Evolutionary conservation across 2,797 vertebrate species (phyloP).

Genomic region (Capromys pilorides): DNA sequence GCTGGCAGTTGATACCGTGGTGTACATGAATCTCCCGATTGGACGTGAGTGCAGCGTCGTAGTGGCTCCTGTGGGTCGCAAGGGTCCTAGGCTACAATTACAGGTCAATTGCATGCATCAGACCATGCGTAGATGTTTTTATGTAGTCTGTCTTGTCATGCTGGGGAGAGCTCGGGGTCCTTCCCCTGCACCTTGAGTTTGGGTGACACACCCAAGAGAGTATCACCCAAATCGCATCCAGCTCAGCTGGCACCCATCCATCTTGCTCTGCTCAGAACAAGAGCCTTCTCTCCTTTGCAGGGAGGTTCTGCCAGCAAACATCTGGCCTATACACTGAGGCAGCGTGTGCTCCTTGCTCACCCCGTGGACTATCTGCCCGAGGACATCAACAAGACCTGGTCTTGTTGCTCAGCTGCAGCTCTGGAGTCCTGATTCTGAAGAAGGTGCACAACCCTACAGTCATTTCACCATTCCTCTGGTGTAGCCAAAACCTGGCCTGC

Average conservation of each 20-base stretch:
- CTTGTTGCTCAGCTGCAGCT: fast-evolving
- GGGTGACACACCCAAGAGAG: fast-evolving
- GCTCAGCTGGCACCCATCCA: fast-evolving
- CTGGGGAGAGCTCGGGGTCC: background rate
- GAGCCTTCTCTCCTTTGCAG: background rate
- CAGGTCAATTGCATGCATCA: fast-evolving
- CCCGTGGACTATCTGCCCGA: fast-evolving
- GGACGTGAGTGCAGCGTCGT: fast-evolving
- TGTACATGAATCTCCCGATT: fast-evolving
- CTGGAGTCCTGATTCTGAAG: background rate
- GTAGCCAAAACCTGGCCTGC: background rate
- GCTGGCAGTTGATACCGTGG: fast-evolving
- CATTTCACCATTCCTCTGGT: background rate
- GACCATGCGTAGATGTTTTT: fast-evolving
- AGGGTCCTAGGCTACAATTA: fast-evolving
- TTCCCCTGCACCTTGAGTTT: fast-evolving
- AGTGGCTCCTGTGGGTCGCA: no score
- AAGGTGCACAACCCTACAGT: background rate
- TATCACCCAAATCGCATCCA: fast-evolving
- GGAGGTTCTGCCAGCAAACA: fast-evolving
- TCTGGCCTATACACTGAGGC: background rate
- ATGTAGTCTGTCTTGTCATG: background rate
- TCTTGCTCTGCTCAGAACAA: background rate
- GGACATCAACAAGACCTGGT: background rate
- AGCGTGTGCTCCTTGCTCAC: fast-evolving